Evolutionary conservation across 2,888 invertebrate species (phyloP), one percentile per base, ranked within the genome.

Genomic region (Limnephilus auricula): DNA sequence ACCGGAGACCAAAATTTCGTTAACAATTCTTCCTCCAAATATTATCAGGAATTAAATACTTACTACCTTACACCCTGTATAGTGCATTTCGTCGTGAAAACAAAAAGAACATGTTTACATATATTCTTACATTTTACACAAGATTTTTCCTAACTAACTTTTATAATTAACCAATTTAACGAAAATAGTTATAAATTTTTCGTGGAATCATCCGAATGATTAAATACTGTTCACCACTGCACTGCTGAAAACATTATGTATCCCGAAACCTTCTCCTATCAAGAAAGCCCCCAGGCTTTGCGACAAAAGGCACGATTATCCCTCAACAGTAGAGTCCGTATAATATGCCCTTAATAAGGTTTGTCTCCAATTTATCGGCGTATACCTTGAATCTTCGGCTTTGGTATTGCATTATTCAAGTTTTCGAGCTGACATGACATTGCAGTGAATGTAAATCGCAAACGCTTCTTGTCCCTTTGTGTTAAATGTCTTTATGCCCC

Each of bases 361-460:
- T 25, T 13, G 32, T 15, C 34, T 82, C 34, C 25, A 34, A 10
- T 82, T 82, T 13, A 82, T 82, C 15, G 82, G 10, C 0, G 6
- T 13, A 18, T 82, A 34, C 32, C 15, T 82, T 82, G 34, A 18
- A 82, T 32, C 10, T 0, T 82, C 18, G 82, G 34, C 34, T 82
- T 82, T 13, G 32, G 82, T 34, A n/a, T 34, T 82, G 82, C 82
- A 82, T 82, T 82, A 82, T 82, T 82, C 34, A 82, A 82, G 34
- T 82, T 82, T 82, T n/a, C 65, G 25, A 65, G 25, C 82, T 32
- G 82, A 82, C 31, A 82, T 82, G 82, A 82, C 82, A 82, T 82
- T 37, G 82, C 82, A 18, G 34, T 34, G 82, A 32, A 82, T 34
- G 82, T 82, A 37, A 82, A 82, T 82, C 37, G 82, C 82, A 82